Evolutionary conservation across 2,888 invertebrate species (phyloP).

Genomic region (Hyalella azteca): DNA sequence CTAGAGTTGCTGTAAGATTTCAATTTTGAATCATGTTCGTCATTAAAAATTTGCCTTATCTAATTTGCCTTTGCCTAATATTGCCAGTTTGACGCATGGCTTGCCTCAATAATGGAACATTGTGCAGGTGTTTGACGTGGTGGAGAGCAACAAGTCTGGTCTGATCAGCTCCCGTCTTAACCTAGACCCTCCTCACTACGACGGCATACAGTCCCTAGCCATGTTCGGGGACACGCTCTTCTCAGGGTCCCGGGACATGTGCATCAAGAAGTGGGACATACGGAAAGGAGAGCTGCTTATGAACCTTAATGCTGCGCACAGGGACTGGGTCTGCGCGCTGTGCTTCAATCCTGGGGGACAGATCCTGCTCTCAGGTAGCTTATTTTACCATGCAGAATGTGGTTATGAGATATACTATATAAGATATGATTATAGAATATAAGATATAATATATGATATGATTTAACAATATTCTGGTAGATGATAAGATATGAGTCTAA

Average conservation of each 20-base stretch:
- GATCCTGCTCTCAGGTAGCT: conserved; percentile 56
- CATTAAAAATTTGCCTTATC: too few relatives aligned
- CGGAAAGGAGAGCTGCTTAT: conserved; percentile 62
- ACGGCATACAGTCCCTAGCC: conserved; percentile 83
- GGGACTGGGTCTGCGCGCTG: conserved; percentile 84
- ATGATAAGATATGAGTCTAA: too few relatives aligned
- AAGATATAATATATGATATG: too few relatives aligned
- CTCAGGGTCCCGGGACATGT: conserved; percentile 83
- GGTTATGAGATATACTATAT: too few relatives aligned
- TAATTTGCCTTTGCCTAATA: too few relatives aligned
- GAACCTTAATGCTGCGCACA: conserved; percentile 82
- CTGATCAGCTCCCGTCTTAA: conserved; percentile 70
- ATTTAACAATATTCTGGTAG: too few relatives aligned
- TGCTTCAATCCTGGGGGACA: conserved; percentile 58
- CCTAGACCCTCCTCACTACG: conserved; percentile 85
- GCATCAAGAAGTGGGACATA: conserved; percentile 84
- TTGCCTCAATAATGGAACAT: too few relatives aligned
- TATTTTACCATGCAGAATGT: too few relatives aligned
- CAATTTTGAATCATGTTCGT: too few relatives aligned
- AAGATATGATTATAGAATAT: too few relatives aligned
- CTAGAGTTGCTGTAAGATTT: too few relatives aligned
- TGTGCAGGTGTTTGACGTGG: conserved; percentile 66
- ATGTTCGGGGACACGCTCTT: conserved; percentile 73
- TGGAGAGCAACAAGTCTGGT: conserved; percentile 62
- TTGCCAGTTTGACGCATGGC: too few relatives aligned